Evolutionary conservation across 2,113 vertebrate genomes (phyloP), one percentile per base, ranked within the genome.

Genomic region (Hypomesus transpacificus): DNA sequence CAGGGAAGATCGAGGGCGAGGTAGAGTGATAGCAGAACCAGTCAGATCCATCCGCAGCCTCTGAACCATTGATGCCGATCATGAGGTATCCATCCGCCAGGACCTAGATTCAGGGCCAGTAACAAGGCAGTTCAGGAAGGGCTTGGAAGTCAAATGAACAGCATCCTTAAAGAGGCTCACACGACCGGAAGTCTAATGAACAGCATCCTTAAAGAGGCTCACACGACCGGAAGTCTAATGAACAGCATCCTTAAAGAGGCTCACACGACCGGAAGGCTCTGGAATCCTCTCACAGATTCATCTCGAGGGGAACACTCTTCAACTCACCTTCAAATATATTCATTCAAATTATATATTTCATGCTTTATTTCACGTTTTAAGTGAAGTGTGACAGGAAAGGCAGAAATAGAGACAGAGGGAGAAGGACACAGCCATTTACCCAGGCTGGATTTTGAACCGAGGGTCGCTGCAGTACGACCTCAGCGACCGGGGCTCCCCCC

Each of bases 1-100:
- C 95, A 73, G 96, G 96, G 89, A 98, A 98, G 91, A 98, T 94
- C 85, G 96, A 98, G 84, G 96, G 96, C 65, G 96, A 97, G 70
- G 93, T 93, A 85, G 94, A 93, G 89, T 98, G 96, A 74, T 98
- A 98, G 87, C 96, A 98, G 93, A 98, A 98, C 96, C 96, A 98
- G 90, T 98, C 96, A 16, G 96, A 98, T 9, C 96, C 96, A 74
- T 98, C 96, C 60, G 95, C 95, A 72, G 95, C 96, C 92, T 98
- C 96, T 13, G 96, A 98, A 75, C 96, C 96, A 72, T 98, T 95
- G 28, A 98, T 98, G 61, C 96, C 96, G 78, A 98, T 98, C 96
- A 98, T 98, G 86, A 98, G 93, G 85, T 94, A 98, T 69, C 96
- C 96, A 61, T 98, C 96, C 68, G 96, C 96, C 80, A 98, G 93